Percentiles rank a stretch among this genome's conserved stretches.
phyloP scores from a whole-genome alignment of 2,113 vertebrate species.

The Nematolebias whitei region DNA sequence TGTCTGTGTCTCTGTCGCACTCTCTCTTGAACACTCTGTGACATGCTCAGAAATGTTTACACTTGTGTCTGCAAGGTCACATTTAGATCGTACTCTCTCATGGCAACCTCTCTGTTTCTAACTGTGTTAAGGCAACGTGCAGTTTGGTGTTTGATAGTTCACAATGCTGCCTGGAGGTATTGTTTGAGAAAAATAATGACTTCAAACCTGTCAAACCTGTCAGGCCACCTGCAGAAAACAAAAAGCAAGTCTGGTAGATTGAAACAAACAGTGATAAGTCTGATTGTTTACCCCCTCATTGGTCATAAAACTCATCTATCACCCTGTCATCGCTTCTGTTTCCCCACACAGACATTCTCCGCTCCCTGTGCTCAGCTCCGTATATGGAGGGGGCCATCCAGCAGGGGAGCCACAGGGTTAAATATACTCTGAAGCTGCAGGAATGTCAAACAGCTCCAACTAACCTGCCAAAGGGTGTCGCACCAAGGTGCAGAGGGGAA shows the following conservation, averaged over 20 bases:
- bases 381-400: slow-evolving; percentile 67
- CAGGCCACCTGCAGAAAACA: neutral
- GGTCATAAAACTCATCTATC: slow-evolving; percentile 48
- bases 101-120: neutral
- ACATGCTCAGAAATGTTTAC: slow-evolving; percentile 61
- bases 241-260: neutral
- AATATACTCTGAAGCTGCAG: slow-evolving; percentile 61
- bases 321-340: slow-evolving; percentile 54
- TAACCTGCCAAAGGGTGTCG: slow-evolving; percentile 12
- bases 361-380: slow-evolving; percentile 56
- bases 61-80: slow-evolving; percentile 66
- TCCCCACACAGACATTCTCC: slow-evolving; percentile 36
- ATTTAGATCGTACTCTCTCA: slow-evolving; percentile 45
- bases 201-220: too few relatives aligned
- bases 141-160: too few relatives aligned
- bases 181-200: too few relatives aligned
- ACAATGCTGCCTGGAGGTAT: too few relatives aligned
- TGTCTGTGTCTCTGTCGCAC: slow-evolving; percentile 32
- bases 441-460: slow-evolving; percentile 53
- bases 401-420: slow-evolving; percentile 69
- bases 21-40: slow-evolving; percentile 63
- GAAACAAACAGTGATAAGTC: slow-evolving; percentile 6
- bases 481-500: slow-evolving; percentile 24
- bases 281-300: slow-evolving; percentile 10
- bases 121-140: neutral